These are phyloP conservation scores for Philopedon plagiatum DNA, from an alignment of 2,888 invertebrate genomes.

Conservation along the genomic window DNA sequence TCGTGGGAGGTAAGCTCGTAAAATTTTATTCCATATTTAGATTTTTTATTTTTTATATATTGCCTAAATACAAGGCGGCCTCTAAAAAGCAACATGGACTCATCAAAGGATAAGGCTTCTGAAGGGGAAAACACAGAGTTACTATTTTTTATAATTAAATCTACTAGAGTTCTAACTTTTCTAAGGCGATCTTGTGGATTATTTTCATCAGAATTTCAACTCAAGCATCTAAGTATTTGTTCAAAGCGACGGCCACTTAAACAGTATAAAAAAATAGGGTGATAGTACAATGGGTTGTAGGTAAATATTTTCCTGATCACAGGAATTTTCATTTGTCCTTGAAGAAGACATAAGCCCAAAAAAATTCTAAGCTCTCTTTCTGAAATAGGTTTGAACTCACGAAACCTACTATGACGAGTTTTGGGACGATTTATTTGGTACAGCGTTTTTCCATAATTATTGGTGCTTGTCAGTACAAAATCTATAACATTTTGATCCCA, in stretches of 20 bases:
- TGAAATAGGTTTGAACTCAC: not conserved
- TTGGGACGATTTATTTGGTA: not conserved
- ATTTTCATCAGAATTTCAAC: not conserved
- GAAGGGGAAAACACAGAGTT: not conserved
- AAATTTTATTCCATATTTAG: not conserved
- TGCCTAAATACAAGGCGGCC: not conserved
- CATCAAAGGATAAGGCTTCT: not conserved
- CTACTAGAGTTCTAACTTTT: not conserved
- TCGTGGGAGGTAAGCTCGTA: too few species aligned
- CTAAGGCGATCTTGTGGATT: not conserved
- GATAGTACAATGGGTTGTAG: not conserved
- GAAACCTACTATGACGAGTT: not conserved
- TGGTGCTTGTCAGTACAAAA: not conserved
- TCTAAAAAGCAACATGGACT: not conserved
- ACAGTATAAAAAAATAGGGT: not conserved
- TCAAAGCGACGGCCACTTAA: not conserved
- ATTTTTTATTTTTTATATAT: not conserved
- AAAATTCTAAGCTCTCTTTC: not conserved
- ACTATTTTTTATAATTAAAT: not conserved
- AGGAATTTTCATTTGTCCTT: not conserved
- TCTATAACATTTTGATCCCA: not conserved
- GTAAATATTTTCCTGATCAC: not conserved
- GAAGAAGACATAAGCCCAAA: not conserved
- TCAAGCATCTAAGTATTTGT: not conserved
- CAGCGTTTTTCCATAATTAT: not conserved